Percentiles rank a stretch among this genome's conserved stretches.
Conservation (phyloP, 1,140 invertebrate species). For the Drosophila miranda region DNA sequence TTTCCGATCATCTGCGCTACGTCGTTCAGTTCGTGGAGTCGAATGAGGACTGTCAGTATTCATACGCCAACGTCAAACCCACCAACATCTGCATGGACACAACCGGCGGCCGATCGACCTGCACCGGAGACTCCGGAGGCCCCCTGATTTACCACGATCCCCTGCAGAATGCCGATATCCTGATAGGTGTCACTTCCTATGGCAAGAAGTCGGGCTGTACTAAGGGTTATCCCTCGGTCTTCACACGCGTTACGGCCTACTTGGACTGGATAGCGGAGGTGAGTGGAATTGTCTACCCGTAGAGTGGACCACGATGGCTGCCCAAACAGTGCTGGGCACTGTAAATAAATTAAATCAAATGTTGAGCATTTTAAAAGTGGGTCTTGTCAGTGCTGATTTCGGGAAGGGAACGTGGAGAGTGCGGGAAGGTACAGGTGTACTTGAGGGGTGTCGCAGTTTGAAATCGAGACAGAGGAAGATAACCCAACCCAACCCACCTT, state of each 20-base stretch:
- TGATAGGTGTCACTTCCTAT: conserved; percentile 83
- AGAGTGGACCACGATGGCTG: conserved; percentile 4
- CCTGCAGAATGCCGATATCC: conserved; percentile 13
- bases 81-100: conserved; percentile 70
- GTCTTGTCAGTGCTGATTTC: not conserved
- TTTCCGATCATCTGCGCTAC: conserved; percentile 35
- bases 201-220: conserved; percentile 83
- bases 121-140: conserved; percentile 70
- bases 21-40: conserved; percentile 62
- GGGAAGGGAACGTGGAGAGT: not conserved
- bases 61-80: conserved; percentile 43
- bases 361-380: conserved; percentile 37
- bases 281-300: conserved; percentile 50
- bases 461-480: not conserved
- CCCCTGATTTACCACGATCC: conserved; percentile 54
- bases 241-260: conserved; percentile 75
- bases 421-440: not conserved
- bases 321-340: conserved; percentile 41
- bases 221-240: conserved; percentile 78
- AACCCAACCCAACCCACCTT: not conserved
- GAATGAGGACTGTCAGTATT: conserved; percentile 37
- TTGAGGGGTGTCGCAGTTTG: conserved; percentile 5
- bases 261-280: conserved; percentile 66
- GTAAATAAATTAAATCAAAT: conserved; percentile 31
- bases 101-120: conserved; percentile 57